A percentile compares a stretch with the other conserved stretches of the same genome.
Evolutionary conservation across 2,797 vertebrate genomes (phyloP).

Genomic region (Coreius guichenoti): DNA sequence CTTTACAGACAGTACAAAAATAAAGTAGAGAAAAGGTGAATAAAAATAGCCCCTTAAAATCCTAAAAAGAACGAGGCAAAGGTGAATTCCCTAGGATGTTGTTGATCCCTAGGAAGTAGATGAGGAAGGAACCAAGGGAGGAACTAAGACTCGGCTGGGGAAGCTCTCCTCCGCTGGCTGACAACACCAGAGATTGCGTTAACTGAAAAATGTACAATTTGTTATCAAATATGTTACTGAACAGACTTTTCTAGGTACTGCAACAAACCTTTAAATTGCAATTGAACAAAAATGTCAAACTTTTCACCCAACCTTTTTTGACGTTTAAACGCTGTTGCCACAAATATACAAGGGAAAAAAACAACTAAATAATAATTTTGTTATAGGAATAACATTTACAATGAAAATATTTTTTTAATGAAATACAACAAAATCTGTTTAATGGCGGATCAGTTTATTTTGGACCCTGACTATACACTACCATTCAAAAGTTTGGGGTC

Average conservation of each 20-base stretch:
- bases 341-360: not conserved
- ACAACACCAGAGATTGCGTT: not conserved
- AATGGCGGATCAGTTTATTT: not conserved
- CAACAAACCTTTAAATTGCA: not conserved
- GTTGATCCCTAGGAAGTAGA: not conserved
- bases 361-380: not conserved
- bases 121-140: not conserved
- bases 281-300: not conserved
- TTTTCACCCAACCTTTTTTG: not conserved
- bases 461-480: not conserved
- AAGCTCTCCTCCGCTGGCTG: not conserved
- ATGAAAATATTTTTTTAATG: not conserved
- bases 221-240: too few species aligned
- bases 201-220: not conserved
- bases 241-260: not conserved
- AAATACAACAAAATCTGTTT: not conserved
- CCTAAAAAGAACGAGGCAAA: not conserved
- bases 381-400: not conserved
- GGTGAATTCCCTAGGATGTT: not conserved
- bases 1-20: not conserved
- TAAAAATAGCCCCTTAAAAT: not conserved
- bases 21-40: not conserved
- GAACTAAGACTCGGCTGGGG: not conserved
- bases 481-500: not conserved
- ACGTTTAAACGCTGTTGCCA: not conserved